A percentile compares a stretch with the other conserved stretches of the same genome.
phyloP scores from a whole-genome alignment of 2,797 vertebrate genomes.

The Neostethus bicornis region DNA sequence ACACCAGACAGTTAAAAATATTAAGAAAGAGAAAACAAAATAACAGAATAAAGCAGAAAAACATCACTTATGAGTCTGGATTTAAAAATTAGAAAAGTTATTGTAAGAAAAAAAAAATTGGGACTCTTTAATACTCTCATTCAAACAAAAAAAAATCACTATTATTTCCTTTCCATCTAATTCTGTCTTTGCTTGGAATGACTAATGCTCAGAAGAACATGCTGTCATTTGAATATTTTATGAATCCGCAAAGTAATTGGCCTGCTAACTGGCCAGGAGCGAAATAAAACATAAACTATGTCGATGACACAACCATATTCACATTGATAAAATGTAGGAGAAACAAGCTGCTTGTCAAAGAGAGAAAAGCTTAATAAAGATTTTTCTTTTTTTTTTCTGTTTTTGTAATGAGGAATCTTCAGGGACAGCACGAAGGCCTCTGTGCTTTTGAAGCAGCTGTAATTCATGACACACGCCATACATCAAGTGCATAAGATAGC shows the following conservation, averaged over 20 bases:
- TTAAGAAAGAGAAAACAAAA: too few relatives aligned
- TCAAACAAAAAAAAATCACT: too few relatives aligned
- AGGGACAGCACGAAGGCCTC: slow-evolving; percentile 86
- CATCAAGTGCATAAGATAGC: slow-evolving; percentile 98
- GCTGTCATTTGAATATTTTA: slow-evolving; percentile 97
- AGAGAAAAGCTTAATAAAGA: slow-evolving; percentile 90
- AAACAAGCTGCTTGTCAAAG: slow-evolving; percentile 80
- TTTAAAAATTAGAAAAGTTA: too few relatives aligned
- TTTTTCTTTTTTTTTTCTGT: slow-evolving; percentile 21
- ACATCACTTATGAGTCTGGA: too few relatives aligned
- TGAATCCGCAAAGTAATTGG: slow-evolving; percentile 92
- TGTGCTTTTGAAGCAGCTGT: slow-evolving; percentile 96
- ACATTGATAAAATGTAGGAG: slow-evolving; percentile 24
- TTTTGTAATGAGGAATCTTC: slow-evolving; percentile 92
- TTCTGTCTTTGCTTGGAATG: slow-evolving; percentile 90
- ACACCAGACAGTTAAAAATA: too few relatives aligned
- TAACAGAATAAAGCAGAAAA: too few relatives aligned
- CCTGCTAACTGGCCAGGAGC: slow-evolving; percentile 91
- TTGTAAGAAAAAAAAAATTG: too few relatives aligned
- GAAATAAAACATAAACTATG: slow-evolving; percentile 50
- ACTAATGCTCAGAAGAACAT: slow-evolving; percentile 96
- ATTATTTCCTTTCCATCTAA: slow-evolving; percentile 58
- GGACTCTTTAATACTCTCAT: too few relatives aligned
- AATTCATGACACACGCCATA: slow-evolving; percentile 99
- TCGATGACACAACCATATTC: slow-evolving; percentile 59